Conservation (phyloP, 2,113 vertebrate species). For the Aix galericulata region DNA sequence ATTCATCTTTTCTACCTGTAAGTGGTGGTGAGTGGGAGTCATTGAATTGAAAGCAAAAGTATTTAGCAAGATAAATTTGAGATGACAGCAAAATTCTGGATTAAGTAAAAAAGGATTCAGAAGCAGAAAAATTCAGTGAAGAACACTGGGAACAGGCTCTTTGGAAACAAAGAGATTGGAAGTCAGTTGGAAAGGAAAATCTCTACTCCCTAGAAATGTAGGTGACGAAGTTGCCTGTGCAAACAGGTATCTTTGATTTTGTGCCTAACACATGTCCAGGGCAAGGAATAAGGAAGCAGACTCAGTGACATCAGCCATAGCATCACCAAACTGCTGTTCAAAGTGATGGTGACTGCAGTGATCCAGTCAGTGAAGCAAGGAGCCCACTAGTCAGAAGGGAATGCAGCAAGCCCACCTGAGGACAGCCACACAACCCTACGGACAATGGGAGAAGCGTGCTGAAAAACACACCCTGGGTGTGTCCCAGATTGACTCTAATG, state of each 20-base stretch:
- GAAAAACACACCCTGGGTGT: background rate
- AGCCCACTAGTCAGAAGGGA: background rate
- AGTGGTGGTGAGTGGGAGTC: background rate
- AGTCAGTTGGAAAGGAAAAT: background rate
- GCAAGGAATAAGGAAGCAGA: background rate
- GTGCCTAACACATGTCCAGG: background rate
- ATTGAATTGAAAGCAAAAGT: conserved; percentile 15
- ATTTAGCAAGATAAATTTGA: background rate
- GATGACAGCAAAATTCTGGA: background rate
- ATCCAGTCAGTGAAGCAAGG: background rate
- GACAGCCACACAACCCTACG: accelerated
- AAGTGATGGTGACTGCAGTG: background rate
- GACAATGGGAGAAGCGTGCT: background rate
- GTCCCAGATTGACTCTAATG: background rate
- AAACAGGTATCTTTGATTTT: conserved; percentile 1
- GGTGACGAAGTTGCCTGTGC: background rate
- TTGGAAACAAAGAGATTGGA: background rate
- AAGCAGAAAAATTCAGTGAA: background rate
- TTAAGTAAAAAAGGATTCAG: background rate
- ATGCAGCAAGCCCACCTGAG: background rate
- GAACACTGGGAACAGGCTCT: background rate
- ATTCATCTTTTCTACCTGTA: conserved; percentile 1
- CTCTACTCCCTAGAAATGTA: background rate
- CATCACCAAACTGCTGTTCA: background rate
- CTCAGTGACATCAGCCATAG: background rate